These are phyloP conservation scores for Microctenopoma lineatum DNA, from an alignment of 2,797 vertebrate species.

Conservation along the genomic window DNA sequence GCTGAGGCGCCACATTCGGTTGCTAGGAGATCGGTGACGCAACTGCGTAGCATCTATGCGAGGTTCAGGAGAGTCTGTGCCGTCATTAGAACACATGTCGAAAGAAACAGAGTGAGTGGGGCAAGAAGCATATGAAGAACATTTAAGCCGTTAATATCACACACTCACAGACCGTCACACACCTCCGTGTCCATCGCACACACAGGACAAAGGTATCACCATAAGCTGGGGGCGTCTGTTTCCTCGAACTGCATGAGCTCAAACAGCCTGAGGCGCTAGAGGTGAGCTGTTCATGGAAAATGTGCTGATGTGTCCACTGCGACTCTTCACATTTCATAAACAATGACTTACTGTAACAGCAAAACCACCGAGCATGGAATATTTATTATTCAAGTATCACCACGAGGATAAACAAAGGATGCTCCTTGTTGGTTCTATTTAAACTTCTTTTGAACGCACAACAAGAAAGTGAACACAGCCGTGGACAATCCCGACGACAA, in stretches of 20 bases:
- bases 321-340: slow-evolving; percentile 37
- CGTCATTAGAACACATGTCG: slow-evolving; percentile 47
- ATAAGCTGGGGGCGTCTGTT: slow-evolving; percentile 30
- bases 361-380: slow-evolving; percentile 1
- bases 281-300: slow-evolving; percentile 32
- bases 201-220: slow-evolving; percentile 44
- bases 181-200: slow-evolving; percentile 2
- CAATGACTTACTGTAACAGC: slow-evolving; percentile 23
- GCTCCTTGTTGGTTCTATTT: background rate
- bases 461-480: background rate
- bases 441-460: background rate
- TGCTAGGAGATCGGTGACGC: slow-evolving; percentile 69
- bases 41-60: slow-evolving; percentile 31
- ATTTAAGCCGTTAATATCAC: slow-evolving; percentile 67
- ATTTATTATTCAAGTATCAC: slow-evolving; percentile 8
- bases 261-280: slow-evolving; percentile 42
- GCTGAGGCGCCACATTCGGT: slow-evolving; percentile 52
- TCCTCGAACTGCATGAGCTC: slow-evolving; percentile 24
- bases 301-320: slow-evolving; percentile 28
- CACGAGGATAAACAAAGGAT: background rate
- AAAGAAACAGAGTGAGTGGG: slow-evolving; percentile 50
- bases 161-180: slow-evolving; percentile 58
- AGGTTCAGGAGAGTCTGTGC: slow-evolving; percentile 46
- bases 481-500: too few species aligned
- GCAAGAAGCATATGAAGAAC: slow-evolving; percentile 53